A percentile compares a stretch with the other conserved stretches of the same genome.
Conservation (phyloP, 2,113 vertebrate species). For the Prunella himalayana region DNA sequence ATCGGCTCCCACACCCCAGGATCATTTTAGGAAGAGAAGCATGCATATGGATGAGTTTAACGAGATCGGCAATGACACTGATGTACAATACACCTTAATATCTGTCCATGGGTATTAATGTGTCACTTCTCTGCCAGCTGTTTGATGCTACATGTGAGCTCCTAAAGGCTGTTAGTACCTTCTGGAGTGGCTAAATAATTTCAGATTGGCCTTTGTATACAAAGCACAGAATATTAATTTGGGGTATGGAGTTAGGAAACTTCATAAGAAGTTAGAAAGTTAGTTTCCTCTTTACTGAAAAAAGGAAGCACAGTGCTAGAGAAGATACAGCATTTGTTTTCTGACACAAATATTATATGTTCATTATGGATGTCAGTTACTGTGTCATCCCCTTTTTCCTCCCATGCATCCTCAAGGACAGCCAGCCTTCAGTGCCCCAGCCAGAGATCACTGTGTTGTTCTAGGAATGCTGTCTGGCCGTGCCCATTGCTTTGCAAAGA, state of each 20-base stretch:
- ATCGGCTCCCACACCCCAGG: neutral
- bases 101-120: neutral
- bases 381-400: neutral
- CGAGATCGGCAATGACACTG: neutral
- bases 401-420: neutral
- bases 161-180: neutral
- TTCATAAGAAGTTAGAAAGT: neutral
- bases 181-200: neutral
- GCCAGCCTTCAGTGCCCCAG: neutral
- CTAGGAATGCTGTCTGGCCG: neutral
- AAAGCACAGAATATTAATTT: neutral
- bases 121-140: neutral
- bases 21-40: neutral
- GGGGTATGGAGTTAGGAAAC: neutral
- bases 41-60: neutral
- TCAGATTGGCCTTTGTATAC: neutral
- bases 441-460: neutral
- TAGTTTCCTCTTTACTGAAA: neutral
- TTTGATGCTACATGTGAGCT: neutral
- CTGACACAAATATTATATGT: fast-evolving
- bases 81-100: neutral
- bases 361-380: neutral
- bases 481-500: neutral
- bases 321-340: neutral
- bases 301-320: fast-evolving